Conservation (phyloP, 2,888 invertebrate genomes). For the Dryobotodes eremita region DNA sequence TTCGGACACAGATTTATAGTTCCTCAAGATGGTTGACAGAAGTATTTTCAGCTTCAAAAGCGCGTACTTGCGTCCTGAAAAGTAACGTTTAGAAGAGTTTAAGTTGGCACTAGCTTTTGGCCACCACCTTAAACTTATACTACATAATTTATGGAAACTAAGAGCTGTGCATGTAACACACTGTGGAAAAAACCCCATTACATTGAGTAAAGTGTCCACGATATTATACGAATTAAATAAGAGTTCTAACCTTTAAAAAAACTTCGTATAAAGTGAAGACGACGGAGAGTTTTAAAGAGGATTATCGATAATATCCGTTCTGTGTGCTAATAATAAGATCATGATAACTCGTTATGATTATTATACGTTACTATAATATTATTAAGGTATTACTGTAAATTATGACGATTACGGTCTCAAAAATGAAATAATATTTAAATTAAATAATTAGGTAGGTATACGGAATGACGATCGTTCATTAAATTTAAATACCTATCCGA, state of each 20-base stretch:
- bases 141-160: too few species aligned
- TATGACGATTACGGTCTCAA: not conserved
- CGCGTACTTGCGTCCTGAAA: constrained; percentile 93
- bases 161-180: not conserved
- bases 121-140: too few species aligned
- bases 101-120: not conserved
- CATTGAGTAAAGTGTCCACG: not conserved
- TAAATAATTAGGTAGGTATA: not conserved
- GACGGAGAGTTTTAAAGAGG: not conserved
- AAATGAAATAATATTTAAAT: not conserved
- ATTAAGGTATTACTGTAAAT: not conserved
- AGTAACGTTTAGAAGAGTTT: not conserved
- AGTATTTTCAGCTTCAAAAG: constrained; percentile 94
- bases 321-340: not conserved
- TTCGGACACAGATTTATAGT: constrained; percentile 92
- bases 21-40: constrained; percentile 93
- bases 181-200: not conserved
- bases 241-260: not conserved
- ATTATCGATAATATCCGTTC: not conserved
- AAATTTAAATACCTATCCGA: not conserved
- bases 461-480: not conserved
- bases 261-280: not conserved
- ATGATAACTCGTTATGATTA: not conserved
- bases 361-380: not conserved
- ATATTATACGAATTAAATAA: not conserved